A percentile compares a stretch with the other conserved stretches of the same genome.
Evolutionary conservation across 2,888 invertebrate species (phyloP).

Genomic region (Sabatieria punctata): DNA sequence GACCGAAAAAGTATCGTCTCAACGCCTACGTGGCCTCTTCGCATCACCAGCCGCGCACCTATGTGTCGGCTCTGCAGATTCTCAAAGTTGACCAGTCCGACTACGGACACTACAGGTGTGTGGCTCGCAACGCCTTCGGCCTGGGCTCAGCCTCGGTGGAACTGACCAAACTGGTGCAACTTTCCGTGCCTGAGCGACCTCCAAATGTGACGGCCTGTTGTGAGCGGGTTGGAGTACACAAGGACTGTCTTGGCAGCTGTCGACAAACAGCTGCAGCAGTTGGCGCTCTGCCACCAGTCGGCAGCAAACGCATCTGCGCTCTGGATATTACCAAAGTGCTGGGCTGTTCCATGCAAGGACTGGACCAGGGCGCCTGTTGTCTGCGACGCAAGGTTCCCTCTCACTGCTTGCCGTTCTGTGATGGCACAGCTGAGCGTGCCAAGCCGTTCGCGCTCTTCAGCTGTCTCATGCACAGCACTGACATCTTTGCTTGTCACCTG

Average conservation of each 20-base stretch:
- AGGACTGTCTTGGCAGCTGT: conserved; percentile 10
- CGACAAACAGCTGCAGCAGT: background rate
- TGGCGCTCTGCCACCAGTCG: background rate
- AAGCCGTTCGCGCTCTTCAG: background rate
- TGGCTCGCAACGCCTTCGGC: conserved; percentile 2
- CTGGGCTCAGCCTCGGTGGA: background rate
- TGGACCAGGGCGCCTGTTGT: conserved; percentile 14
- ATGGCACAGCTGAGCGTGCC: background rate
- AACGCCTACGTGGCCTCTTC: conserved; percentile 2
- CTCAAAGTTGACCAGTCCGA: background rate
- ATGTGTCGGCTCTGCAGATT: conserved; percentile 1
- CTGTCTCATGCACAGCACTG: conserved; percentile 2
- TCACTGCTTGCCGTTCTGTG: conserved; percentile 16
- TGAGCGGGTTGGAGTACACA: conserved; percentile 2
- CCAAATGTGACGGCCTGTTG: conserved; percentile 15
- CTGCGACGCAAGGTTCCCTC: conserved; percentile 13
- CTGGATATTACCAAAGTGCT: conserved; percentile 13
- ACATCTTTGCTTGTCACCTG: conserved; percentile 13
- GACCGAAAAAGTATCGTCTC: background rate
- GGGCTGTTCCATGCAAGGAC: conserved; percentile 10
- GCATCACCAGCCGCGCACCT: background rate
- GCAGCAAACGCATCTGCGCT: too few species aligned
- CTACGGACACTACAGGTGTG: conserved; percentile 7
- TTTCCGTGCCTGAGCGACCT: conserved; percentile 10
- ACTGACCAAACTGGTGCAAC: background rate